Evolutionary conservation across 2,797 vertebrate genomes (phyloP).

Genomic region (Leptoclinus maculatus): DNA sequence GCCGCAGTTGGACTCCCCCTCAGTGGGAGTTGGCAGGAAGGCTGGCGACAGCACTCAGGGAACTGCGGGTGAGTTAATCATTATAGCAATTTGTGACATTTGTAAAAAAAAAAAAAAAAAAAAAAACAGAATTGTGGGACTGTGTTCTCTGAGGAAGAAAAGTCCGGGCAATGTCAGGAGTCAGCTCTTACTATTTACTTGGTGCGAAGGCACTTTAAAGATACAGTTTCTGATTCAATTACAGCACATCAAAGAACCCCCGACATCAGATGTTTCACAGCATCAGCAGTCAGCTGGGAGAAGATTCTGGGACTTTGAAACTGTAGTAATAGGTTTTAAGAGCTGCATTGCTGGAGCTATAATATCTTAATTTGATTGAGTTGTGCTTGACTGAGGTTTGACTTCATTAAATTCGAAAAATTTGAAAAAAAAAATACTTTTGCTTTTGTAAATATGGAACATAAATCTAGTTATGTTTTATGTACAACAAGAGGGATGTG

Average conservation of each 20-base stretch:
- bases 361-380: background rate
- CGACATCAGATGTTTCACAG: slow-evolving; percentile 13
- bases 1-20: slow-evolving; percentile 47
- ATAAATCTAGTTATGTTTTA: background rate
- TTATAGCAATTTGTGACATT: slow-evolving; percentile 59
- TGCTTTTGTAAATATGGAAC: background rate
- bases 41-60: slow-evolving; percentile 43
- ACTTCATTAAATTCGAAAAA: too few species aligned
- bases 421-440: background rate
- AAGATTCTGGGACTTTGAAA: background rate
- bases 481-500: background rate
- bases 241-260: background rate
- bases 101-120: slow-evolving; percentile 36
- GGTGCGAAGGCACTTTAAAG: background rate
- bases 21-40: slow-evolving; percentile 52
- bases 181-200: background rate
- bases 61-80: slow-evolving; percentile 49
- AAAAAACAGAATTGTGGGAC: background rate
- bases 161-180: slow-evolving; percentile 6
- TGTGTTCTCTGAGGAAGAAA: slow-evolving; percentile 16
- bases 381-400: background rate
- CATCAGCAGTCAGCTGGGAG: background rate
- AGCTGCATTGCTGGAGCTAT: background rate
- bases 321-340: background rate
- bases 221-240: slow-evolving; percentile 13